Percentiles rank a stretch among this genome's conserved stretches.
Evolutionary conservation across 2,113 vertebrate species (phyloP).

Genomic region (Marmota monax): DNA sequence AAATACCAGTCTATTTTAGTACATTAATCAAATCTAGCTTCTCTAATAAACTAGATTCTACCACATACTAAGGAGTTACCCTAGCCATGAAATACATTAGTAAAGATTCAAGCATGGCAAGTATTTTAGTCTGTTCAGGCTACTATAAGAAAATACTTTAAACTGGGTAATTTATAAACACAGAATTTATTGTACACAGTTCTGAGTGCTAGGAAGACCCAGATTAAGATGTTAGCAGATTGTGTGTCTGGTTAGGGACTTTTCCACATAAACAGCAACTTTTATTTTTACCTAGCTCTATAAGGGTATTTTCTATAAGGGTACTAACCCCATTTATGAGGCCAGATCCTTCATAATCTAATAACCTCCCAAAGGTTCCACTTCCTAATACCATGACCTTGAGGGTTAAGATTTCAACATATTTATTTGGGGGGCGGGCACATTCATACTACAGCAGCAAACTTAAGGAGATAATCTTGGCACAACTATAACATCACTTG

Average conservation of each 20-base stretch:
- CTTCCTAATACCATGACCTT: not conserved
- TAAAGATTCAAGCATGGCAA: not conserved
- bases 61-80: not conserved
- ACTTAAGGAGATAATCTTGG: not conserved
- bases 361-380: not conserved
- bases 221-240: not conserved
- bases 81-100: not conserved
- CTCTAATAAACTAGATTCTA: not conserved
- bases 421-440: not conserved
- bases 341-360: not conserved
- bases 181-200: not conserved
- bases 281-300: not conserved
- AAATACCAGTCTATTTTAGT: slow-evolving; percentile 8
- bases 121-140: not conserved
- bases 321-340: not conserved
- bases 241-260: not conserved
- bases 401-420: not conserved
- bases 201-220: not conserved
- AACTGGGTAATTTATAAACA: not conserved
- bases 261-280: not conserved
- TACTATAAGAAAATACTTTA: not conserved
- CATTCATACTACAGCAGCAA: not conserved
- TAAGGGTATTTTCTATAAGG: not conserved
- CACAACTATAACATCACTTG: not conserved
- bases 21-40: slow-evolving; percentile 21